Conservation (phyloP, 2,113 vertebrate genomes). For the Sinocyclocheilus anophthalmus region DNA sequence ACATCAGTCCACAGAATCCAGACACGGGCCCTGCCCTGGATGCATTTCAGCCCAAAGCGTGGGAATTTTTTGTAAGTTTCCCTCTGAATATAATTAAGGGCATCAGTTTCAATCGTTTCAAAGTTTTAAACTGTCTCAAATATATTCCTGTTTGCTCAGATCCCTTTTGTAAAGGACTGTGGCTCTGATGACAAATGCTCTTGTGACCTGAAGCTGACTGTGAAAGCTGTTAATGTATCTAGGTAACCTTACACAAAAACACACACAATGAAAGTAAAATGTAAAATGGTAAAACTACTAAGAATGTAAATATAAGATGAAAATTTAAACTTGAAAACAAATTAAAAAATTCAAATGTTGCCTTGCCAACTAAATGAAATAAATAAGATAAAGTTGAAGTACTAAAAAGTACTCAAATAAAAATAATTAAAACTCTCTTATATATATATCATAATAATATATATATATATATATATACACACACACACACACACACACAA, state of each 20-base stretch:
- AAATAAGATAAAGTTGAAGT: no score
- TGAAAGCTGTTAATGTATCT: constrained; percentile 62
- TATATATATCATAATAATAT: no score
- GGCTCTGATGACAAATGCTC: constrained; percentile 81
- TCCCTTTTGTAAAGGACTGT: constrained; percentile 86
- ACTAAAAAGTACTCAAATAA: no score
- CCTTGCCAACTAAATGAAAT: no score
- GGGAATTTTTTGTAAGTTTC: constrained; percentile 80
- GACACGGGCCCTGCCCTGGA: constrained; percentile 80
- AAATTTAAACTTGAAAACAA: no score
- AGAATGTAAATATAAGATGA: no score
- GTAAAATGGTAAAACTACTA: no score
- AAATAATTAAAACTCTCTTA: no score
- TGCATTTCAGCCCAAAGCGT: constrained; percentile 73
- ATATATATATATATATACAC: no score
- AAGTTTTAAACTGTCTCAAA: background rate
- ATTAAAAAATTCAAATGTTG: no score
- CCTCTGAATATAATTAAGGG: background rate
- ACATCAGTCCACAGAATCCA: constrained; percentile 74
- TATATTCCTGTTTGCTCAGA: constrained; percentile 63
- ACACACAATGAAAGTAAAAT: no score
- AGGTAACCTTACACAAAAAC: constrained; percentile 63
- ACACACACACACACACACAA: no score
- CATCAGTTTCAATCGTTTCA: background rate
- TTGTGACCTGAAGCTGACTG: constrained; percentile 77